These are phyloP conservation scores for Sminthurinus aureus DNA, from an alignment of 2,888 invertebrate species.

Conservation along the genomic window DNA sequence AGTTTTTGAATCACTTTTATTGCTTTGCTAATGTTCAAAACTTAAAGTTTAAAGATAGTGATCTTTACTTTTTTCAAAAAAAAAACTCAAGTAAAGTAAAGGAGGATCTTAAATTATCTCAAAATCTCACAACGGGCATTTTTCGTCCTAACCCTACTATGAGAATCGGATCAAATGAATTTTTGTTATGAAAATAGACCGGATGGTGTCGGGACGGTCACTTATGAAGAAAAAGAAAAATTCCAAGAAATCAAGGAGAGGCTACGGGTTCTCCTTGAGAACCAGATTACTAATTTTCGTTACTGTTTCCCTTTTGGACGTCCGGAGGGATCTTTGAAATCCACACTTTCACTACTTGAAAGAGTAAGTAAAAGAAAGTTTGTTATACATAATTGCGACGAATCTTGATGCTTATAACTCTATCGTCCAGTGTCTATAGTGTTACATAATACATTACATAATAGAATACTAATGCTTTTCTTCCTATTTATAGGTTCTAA, in stretches of 20 bases:
- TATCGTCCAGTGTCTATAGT: too few species aligned
- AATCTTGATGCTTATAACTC: too few species aligned
- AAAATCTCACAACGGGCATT: constrained; percentile 38
- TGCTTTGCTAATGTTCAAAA: neutral
- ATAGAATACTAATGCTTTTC: neutral
- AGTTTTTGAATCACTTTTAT: neutral
- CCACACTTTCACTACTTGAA: constrained; percentile 93
- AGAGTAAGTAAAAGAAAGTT: constrained; percentile 66
- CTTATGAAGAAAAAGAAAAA: constrained; percentile 96
- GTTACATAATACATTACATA: too few species aligned
- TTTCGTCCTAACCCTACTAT: constrained; percentile 21
- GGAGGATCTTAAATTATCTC: neutral
- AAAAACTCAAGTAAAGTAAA: too few species aligned
- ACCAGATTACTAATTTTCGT: constrained; percentile 99
- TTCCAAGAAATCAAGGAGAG: constrained; percentile 98
- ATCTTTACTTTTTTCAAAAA: too few species aligned
- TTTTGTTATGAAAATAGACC: constrained; percentile 73
- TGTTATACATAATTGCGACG: too few species aligned
- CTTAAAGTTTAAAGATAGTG: neutral
- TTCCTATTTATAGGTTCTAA: constrained; percentile 73
- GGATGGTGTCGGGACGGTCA: constrained; percentile 98
- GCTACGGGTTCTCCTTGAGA: constrained; percentile 88
- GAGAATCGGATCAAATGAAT: constrained; percentile 24
- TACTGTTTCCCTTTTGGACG: constrained; percentile 99
- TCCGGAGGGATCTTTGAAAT: constrained; percentile 97